Evolutionary conservation across 2,113 vertebrate species (phyloP).

Genomic region (Syngnathoides biaculeatus): DNA sequence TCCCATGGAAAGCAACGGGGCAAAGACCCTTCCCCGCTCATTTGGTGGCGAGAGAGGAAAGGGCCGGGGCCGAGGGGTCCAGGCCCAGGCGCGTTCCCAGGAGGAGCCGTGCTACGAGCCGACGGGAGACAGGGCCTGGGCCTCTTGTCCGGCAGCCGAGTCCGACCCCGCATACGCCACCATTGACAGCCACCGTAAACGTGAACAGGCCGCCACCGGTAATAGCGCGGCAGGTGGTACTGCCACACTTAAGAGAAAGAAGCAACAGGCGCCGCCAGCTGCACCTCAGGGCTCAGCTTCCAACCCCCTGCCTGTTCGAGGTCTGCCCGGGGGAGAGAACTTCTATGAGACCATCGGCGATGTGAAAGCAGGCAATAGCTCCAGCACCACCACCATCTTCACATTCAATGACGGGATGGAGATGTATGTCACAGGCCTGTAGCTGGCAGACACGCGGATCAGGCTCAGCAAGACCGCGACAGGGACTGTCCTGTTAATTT

Average conservation of each 20-base stretch:
- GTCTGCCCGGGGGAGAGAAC: constrained; percentile 69
- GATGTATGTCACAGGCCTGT: constrained; percentile 80
- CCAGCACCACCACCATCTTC: constrained; percentile 78
- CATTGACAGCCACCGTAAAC: constrained; percentile 68
- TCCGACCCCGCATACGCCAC: constrained; percentile 69
- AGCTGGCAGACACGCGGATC: constrained; percentile 34
- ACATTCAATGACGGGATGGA: constrained; percentile 81
- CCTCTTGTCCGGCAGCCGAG: constrained; percentile 45
- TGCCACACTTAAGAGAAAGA: constrained; percentile 71
- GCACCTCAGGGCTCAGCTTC: constrained; percentile 57
- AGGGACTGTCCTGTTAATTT: constrained; percentile 38
- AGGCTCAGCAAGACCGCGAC: constrained; percentile 21
- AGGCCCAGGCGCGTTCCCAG: constrained; percentile 56
- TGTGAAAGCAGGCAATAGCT: constrained; percentile 63
- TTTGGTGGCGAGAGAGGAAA: constrained; percentile 55
- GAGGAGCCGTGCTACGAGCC: constrained; percentile 74
- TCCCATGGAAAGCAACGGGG: constrained; percentile 55
- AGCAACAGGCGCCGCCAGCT: constrained; percentile 40
- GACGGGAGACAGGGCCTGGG: constrained; percentile 67
- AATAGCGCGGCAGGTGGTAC: constrained; percentile 48
- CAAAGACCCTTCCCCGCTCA: constrained; percentile 61
- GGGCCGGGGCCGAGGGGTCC: constrained; percentile 54
- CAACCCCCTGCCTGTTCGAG: constrained; percentile 38
- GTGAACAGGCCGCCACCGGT: constrained; percentile 57
- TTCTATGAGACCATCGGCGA: constrained; percentile 77